Conservation (phyloP, 2,888 invertebrate species). For the Oscheius onirici region DNA sequence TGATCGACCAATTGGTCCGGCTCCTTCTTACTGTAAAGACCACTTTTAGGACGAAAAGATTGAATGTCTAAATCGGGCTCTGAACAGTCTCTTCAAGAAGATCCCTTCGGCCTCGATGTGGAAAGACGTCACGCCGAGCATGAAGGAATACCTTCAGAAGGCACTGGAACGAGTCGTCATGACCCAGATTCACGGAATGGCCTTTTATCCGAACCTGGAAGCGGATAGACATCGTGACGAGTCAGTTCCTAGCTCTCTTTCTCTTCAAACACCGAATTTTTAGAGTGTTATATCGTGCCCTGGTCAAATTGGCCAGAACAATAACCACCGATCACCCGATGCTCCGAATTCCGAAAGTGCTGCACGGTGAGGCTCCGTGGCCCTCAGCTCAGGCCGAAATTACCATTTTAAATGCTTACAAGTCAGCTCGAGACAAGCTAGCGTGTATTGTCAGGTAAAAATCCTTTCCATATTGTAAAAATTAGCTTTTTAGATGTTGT, state of each 20-base stretch:
- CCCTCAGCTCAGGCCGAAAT: constrained; percentile 91
- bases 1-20: too few relatives aligned
- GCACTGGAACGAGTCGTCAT: constrained; percentile 91
- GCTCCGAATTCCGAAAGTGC: constrained; percentile 82
- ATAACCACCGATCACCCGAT: constrained; percentile 85
- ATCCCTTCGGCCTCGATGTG: constrained; percentile 57
- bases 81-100: constrained; percentile 74
- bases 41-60: constrained; percentile 73
- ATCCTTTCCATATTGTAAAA: not conserved
- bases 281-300: constrained; percentile 88
- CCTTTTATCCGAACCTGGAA: constrained; percentile 95
- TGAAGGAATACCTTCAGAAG: constrained; percentile 78
- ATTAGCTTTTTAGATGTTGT: constrained; percentile 80
- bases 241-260: constrained; percentile 79
- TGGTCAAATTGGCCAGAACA: constrained; percentile 82
- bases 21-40: too few relatives aligned
- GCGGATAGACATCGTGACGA: constrained; percentile 90
- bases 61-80: constrained; percentile 85
- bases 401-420: constrained; percentile 86
- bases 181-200: constrained; percentile 86
- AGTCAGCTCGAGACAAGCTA: constrained; percentile 71
- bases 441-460: constrained; percentile 48
- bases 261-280: too few relatives aligned
- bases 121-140: constrained; percentile 37
- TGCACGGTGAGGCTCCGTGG: constrained; percentile 93